These are phyloP conservation scores for Meteorus cinctellus DNA, from an alignment of 2,888 invertebrate genomes.

Conservation along the genomic window DNA sequence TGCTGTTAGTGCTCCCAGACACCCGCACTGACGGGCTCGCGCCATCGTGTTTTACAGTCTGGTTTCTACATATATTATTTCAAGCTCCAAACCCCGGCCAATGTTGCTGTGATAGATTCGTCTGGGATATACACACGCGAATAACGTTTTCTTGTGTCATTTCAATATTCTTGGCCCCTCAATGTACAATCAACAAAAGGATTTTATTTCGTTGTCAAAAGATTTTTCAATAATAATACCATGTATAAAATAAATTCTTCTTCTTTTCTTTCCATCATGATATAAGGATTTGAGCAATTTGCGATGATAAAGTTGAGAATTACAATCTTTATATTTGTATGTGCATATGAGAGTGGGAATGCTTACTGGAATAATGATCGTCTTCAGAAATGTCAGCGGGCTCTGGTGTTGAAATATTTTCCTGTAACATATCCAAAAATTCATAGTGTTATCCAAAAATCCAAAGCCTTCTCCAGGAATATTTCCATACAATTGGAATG, in stretches of 20 bases:
- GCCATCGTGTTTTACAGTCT: slow-evolving; percentile 15
- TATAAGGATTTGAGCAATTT: too few relatives aligned
- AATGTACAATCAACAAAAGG: not conserved
- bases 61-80: slow-evolving; percentile 29
- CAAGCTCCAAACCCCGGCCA: slow-evolving; percentile 12
- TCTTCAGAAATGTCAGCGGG: slow-evolving; percentile 82
- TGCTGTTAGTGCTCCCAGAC: slow-evolving; percentile 22
- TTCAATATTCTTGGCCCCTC: slow-evolving; percentile 28
- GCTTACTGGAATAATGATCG: slow-evolving; percentile 82
- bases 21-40: slow-evolving; percentile 9
- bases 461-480: not conserved
- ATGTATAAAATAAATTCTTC: not conserved
- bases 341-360: slow-evolving; percentile 28
- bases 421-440: slow-evolving; percentile 76
- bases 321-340: not conserved
- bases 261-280: too few relatives aligned
- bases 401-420: slow-evolving; percentile 81
- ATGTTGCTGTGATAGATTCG: slow-evolving; percentile 1
- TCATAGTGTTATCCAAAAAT: slow-evolving; percentile 48
- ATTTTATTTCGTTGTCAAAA: not conserved
- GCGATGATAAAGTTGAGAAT: not conserved
- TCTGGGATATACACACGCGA: not conserved
- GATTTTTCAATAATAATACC: not conserved
- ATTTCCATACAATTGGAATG: too few relatives aligned
- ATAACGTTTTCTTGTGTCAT: not conserved